Evolutionary conservation across 2,888 invertebrate species (phyloP).

Genomic region (Geotrupes spiniger): DNA sequence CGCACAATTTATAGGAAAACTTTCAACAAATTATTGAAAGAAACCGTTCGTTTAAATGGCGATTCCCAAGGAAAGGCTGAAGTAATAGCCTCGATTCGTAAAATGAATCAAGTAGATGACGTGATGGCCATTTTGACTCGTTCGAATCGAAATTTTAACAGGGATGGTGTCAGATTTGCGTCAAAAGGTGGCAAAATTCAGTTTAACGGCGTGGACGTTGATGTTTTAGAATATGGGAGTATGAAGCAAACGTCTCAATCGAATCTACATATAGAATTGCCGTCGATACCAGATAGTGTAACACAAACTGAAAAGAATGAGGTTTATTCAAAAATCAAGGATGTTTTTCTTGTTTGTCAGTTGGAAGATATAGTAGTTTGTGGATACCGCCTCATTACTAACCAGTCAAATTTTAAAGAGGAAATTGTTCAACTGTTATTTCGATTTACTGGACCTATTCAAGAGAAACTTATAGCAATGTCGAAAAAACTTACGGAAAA

Average conservation of each 20-base stretch:
- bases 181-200: constrained; percentile 36
- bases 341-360: not conserved
- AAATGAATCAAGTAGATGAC: constrained; percentile 58
- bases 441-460: constrained; percentile 8
- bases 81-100: constrained; percentile 56
- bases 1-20: constrained; percentile 56
- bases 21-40: constrained; percentile 58
- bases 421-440: not conserved
- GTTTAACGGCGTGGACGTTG: constrained; percentile 37
- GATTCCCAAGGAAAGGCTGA: constrained; percentile 53
- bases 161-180: constrained; percentile 46
- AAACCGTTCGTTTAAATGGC: constrained; percentile 53
- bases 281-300: constrained; percentile 17
- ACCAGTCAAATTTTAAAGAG: not conserved
- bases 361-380: not conserved
- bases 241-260: constrained; percentile 32
- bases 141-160: constrained; percentile 56
- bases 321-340: not conserved
- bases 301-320: not conserved
- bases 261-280: constrained; percentile 27
- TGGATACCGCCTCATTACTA: not conserved
- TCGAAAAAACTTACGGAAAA: constrained; percentile 5
- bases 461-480: constrained; percentile 13
- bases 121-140: constrained; percentile 56
- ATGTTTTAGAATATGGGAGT: constrained; percentile 36